These are phyloP conservation scores for Buteo buteo DNA, from an alignment of 2,113 vertebrate species.

Conservation along the genomic window DNA sequence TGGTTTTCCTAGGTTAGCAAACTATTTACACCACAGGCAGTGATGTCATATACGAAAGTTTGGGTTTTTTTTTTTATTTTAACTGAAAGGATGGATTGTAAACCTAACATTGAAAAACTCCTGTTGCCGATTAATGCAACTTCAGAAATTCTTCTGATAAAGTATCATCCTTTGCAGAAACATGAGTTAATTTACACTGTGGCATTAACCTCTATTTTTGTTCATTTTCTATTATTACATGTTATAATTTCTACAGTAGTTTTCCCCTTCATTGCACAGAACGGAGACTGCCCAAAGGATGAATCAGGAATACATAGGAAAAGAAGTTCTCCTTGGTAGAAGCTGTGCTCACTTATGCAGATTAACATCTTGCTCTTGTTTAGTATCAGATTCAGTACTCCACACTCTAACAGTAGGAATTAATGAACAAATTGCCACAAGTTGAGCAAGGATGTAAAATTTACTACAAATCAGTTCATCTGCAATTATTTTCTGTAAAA, in stretches of 20 bases:
- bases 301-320: neutral
- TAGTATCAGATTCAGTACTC: neutral
- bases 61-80: neutral
- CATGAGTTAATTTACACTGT: neutral
- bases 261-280: neutral
- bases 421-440: neutral
- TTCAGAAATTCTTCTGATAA: neutral
- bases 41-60: neutral
- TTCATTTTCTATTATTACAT: neutral
- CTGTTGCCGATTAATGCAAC: neutral
- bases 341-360: neutral
- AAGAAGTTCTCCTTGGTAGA: neutral
- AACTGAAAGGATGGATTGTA: neutral
- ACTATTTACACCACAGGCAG: neutral
- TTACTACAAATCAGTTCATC: neutral
- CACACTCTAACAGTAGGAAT: neutral
- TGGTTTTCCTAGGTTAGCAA: neutral
- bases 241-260: neutral
- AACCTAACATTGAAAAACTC: neutral
- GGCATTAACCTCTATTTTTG: neutral
- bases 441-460: neutral
- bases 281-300: neutral
- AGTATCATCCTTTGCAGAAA: neutral
- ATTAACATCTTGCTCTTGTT: neutral
- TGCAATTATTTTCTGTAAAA: neutral